These are phyloP conservation scores for Micrasema minimum DNA, from an alignment of 1,140 invertebrate species.

Conservation along the genomic window DNA sequence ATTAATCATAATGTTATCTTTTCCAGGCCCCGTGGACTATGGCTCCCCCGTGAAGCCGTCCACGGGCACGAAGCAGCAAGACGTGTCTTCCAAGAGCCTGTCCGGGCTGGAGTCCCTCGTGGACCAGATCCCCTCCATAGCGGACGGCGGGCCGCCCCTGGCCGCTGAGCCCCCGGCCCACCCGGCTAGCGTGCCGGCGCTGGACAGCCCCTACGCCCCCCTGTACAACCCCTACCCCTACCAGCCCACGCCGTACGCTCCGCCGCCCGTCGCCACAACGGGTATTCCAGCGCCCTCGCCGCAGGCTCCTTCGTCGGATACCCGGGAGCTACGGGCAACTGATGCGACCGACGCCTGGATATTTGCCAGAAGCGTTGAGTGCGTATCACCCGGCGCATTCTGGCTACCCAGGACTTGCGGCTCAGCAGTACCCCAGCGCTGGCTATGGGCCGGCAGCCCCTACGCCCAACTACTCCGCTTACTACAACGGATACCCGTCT, in stretches of 20 bases:
- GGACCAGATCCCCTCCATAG: conserved; percentile 90
- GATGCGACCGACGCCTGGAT: conserved; percentile 64
- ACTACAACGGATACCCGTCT: conserved; percentile 65
- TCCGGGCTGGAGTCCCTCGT: conserved; percentile 89
- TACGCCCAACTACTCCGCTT: conserved; percentile 53
- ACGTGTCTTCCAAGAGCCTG: conserved; percentile 87
- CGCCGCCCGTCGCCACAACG: conserved; percentile 50
- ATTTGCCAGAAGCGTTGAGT: conserved; percentile 59
- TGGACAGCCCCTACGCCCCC: conserved; percentile 59
- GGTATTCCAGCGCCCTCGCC: conserved; percentile 55
- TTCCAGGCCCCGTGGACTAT: conserved; percentile 59
- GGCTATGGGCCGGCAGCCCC: conserved; percentile 61
- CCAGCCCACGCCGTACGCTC: conserved; percentile 50
- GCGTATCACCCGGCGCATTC: conserved; percentile 57
- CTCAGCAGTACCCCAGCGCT: conserved; percentile 54
- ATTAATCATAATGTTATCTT: too few species aligned
- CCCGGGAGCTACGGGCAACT: conserved; percentile 61
- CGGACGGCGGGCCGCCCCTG: conserved; percentile 66
- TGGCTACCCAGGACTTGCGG: conserved; percentile 49
- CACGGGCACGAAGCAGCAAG: conserved; percentile 65
- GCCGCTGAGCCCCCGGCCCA: conserved; percentile 45
- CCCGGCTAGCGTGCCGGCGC: conserved; percentile 48
- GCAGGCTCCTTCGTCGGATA: conserved; percentile 63
- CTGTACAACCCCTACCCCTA: conserved; percentile 52
- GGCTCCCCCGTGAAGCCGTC: conserved; percentile 58